Evolutionary conservation across 2,113 vertebrate species (phyloP), one percentile per base, ranked within the genome.

Genomic region (Percopsis transmontana): DNA sequence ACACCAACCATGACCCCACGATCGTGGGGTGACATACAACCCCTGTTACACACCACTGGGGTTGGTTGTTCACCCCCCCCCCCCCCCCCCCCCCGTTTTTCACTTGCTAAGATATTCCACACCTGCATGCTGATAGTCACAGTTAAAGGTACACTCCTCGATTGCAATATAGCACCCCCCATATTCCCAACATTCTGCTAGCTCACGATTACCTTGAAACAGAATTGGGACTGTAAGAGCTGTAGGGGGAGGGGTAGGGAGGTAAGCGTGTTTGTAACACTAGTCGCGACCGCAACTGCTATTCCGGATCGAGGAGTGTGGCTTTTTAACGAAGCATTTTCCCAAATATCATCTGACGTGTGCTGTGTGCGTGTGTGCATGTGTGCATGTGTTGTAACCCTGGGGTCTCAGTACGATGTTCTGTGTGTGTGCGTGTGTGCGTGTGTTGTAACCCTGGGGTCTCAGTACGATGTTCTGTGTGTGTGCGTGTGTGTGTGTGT

Each of bases 391-490:
- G 60, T 48, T 60, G 64, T 78, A 78, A 71, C 52, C 44, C 76
- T 21, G 18, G 27, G 33, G 66, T 83, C 75, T 86, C 67, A 77
- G 77, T 73, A 66, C 51, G 1, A 72, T 77, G 75, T 82, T 72
- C 65, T 51, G 14, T 19, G 53, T 41, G 39, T 59, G 53, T 39
- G 24, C 15, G 54, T 79, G 50, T 81, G 42, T 50, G 41, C 56
- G 21, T 74, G 74, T 58, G 60, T 48, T 60, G 64, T 78, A 78
- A 71, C 52, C 44, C 76, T 21, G 18, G 27, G 33, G 66, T 83
- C 75, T 86, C 67, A 77, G 77, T 73, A 66, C 51, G 1, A 72
- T 77, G 75, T 82, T 72, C 65, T 81, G 70, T 86, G 58, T 80
- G 33, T 66, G 45, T 79, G 3, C 8, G 27, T 27, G 2, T 81